phyloP scores from a whole-genome alignment of 1,140 invertebrate species.

The Amphibalanus amphitrite region DNA sequence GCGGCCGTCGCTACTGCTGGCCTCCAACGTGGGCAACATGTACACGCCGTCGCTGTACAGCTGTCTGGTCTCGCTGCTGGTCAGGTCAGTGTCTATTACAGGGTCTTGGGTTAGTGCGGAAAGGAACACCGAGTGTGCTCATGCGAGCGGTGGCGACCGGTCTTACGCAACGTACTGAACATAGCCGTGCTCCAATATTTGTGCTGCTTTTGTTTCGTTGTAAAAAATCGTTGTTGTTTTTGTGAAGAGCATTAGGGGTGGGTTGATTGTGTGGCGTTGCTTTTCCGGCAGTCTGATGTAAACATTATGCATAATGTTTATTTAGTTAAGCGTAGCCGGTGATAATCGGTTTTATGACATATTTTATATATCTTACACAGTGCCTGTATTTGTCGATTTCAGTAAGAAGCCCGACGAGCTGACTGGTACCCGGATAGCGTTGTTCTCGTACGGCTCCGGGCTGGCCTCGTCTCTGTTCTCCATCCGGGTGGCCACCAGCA shows the following conservation, averaged over 20 bases:
- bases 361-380: too few relatives aligned
- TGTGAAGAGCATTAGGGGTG: too few relatives aligned
- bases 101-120: too few relatives aligned
- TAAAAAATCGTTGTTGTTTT: not conserved
- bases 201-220: not conserved
- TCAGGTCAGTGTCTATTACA: conserved; percentile 30
- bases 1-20: conserved; percentile 60
- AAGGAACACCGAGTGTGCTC: conserved; percentile 1
- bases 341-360: too few relatives aligned
- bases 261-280: too few relatives aligned
- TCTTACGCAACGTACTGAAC: not conserved
- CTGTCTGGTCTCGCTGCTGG: conserved; percentile 68
- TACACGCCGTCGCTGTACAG: conserved; percentile 95
- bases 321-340: too few relatives aligned
- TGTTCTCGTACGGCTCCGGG: conserved; percentile 98
- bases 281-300: too few relatives aligned
- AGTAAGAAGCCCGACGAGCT: conserved; percentile 42
- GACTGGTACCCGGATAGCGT: conserved; percentile 55
- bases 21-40: conserved; percentile 94
- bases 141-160: not conserved
- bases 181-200: not conserved
- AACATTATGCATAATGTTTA: too few relatives aligned
- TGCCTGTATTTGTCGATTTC: conserved; percentile 7
- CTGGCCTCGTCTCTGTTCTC: conserved; percentile 90
- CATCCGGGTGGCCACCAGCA: conserved; percentile 42